phyloP scores from a whole-genome alignment of 2,888 invertebrate genomes.

The Nasonia oneida region DNA sequence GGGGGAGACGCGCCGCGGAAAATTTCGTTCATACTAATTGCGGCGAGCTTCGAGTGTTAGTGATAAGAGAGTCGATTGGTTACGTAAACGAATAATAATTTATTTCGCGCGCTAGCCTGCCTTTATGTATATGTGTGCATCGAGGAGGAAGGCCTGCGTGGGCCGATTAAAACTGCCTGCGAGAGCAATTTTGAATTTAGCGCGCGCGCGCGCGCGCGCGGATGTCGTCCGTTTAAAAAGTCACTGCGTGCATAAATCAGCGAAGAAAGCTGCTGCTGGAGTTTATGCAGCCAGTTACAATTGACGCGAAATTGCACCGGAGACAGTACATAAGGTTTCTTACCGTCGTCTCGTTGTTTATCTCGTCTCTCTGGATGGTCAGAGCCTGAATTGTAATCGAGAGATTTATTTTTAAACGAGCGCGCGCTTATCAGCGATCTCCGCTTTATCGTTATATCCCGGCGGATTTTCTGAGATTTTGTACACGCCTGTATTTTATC shows the following conservation, averaged over 20 bases:
- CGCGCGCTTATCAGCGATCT: too few relatives aligned
- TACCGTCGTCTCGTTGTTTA: too few relatives aligned
- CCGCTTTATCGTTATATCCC: too few relatives aligned
- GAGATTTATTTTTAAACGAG: too few relatives aligned
- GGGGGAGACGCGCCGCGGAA: background rate
- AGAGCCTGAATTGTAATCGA: too few relatives aligned
- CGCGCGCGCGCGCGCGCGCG: background rate
- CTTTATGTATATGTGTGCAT: background rate
- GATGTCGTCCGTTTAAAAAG: slow-evolving; percentile 1
- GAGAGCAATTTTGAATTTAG: background rate
- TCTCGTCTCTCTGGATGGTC: too few relatives aligned
- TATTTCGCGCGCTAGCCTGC: background rate
- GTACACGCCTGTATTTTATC: too few relatives aligned
- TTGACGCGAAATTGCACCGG: too few relatives aligned
- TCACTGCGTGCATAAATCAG: background rate
- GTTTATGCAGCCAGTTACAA: too few relatives aligned
- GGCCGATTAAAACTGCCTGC: background rate
- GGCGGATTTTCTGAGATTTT: too few relatives aligned
- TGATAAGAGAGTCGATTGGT: background rate
- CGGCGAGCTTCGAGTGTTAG: background rate
- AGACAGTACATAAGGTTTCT: too few relatives aligned
- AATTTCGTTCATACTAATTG: slow-evolving; percentile 5
- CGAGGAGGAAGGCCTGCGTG: background rate
- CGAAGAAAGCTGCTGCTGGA: background rate
- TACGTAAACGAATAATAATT: slow-evolving; percentile 10